These are phyloP conservation scores for Drosophila fulvimacula DNA, from an alignment of 2,888 invertebrate genomes.

Conservation along the genomic window DNA sequence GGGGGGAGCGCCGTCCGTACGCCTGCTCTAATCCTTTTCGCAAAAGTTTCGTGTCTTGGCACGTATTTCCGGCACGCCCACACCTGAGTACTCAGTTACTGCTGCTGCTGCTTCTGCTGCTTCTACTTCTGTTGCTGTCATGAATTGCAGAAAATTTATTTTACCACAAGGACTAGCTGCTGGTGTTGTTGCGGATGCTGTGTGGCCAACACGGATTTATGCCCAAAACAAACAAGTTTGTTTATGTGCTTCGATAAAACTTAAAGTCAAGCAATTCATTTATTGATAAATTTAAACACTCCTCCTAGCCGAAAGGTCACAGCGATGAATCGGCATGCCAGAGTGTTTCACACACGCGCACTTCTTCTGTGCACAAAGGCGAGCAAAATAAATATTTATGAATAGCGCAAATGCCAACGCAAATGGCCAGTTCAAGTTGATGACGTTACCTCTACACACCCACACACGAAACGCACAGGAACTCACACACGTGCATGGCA, in stretches of 20 bases:
- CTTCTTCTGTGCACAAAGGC: conserved; percentile 44
- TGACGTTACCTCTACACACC: conserved; percentile 56
- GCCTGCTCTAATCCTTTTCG: conserved; percentile 60
- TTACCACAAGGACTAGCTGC: conserved; percentile 66
- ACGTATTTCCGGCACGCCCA: conserved; percentile 56
- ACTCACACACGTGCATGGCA: conserved; percentile 5
- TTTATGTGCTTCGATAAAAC: conserved; percentile 63
- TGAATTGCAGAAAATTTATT: conserved; percentile 75
- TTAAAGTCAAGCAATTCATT: conserved; percentile 59
- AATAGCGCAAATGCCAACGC: conserved; percentile 65
- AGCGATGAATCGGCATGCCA: conserved; percentile 48
- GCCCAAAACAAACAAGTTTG: conserved; percentile 50
- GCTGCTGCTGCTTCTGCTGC: conserved; percentile 41
- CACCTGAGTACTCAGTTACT: conserved; percentile 34
- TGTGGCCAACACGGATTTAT: conserved; percentile 59
- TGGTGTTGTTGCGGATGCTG: conserved; percentile 13
- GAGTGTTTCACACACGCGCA: conserved; percentile 36
- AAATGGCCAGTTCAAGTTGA: conserved; percentile 62
- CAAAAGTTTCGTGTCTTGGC: conserved; percentile 68
- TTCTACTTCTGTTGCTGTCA: conserved; percentile 53
- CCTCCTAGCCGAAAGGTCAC: conserved; percentile 48
- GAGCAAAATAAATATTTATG: conserved; percentile 71
- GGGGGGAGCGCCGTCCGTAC: background rate
- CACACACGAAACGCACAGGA: conserved; percentile 27
- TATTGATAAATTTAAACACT: conserved; percentile 67